These are phyloP conservation scores for Terebella lapidaria DNA, from an alignment of 2,888 invertebrate species.

Conservation along the genomic window DNA sequence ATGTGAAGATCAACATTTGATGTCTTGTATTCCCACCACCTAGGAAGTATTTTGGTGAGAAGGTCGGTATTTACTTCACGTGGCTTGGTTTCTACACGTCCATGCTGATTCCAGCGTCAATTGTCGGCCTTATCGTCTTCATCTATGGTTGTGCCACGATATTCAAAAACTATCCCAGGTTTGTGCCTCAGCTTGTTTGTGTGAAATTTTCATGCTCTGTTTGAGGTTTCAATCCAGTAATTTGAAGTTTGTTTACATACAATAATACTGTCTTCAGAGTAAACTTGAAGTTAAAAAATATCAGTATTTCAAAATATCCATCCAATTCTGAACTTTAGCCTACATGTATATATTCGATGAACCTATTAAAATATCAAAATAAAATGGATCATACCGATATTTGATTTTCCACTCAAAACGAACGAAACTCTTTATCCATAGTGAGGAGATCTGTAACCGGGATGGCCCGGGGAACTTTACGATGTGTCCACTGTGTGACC, in stretches of 20 bases:
- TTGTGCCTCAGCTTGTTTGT: too few relatives aligned
- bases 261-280: not conserved
- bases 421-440: conserved; percentile 11
- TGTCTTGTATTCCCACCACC: not conserved
- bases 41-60: conserved; percentile 50
- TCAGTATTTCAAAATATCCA: too few relatives aligned
- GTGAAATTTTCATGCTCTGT: not conserved
- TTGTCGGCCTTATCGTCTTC: conserved; percentile 43
- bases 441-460: conserved; percentile 24
- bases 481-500: conserved; percentile 52
- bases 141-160: conserved; percentile 43
- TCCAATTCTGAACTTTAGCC: too few relatives aligned
- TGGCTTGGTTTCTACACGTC: conserved; percentile 93
- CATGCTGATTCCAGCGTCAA: conserved; percentile 69
- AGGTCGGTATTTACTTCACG: conserved; percentile 77
- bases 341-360: too few relatives aligned
- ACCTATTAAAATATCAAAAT: too few relatives aligned
- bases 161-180: conserved; percentile 34
- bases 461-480: conserved; percentile 17
- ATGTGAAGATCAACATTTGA: not conserved
- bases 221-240: not conserved
- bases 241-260: not conserved
- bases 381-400: too few relatives aligned
- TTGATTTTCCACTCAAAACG: too few relatives aligned
- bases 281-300: not conserved